phyloP scores from a whole-genome alignment of 2,113 vertebrate species.

The Gasterosteus aculeatus region DNA sequence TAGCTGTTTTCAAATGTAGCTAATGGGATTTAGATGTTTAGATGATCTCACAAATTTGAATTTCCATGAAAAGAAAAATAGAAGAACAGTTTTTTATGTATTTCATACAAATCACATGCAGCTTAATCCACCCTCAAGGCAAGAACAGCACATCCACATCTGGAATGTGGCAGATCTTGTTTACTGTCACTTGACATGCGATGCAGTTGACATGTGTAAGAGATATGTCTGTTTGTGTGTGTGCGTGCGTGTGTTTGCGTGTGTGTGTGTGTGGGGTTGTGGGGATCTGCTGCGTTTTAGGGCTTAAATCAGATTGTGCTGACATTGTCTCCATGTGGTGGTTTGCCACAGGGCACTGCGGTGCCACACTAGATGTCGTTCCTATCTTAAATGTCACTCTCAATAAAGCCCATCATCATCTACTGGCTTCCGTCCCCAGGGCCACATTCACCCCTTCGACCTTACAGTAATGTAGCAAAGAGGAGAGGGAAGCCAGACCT shows the following conservation, averaged over 20 bases:
- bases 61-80: neutral
- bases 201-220: slow-evolving; percentile 57
- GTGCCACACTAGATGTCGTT: slow-evolving; percentile 68
- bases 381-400: slow-evolving; percentile 77
- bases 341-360: slow-evolving; percentile 62
- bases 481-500: slow-evolving; percentile 53
- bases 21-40: neutral
- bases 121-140: slow-evolving; percentile 47
- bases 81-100: slow-evolving; percentile 15
- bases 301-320: slow-evolving; percentile 65
- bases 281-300: slow-evolving; percentile 43
- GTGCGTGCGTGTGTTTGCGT: neutral
- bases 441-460: slow-evolving; percentile 75
- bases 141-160: slow-evolving; percentile 57
- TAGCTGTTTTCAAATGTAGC: slow-evolving; percentile 15
- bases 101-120: slow-evolving; percentile 36
- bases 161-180: slow-evolving; percentile 69
- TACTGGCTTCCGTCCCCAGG: slow-evolving; percentile 50
- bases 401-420: slow-evolving; percentile 60
- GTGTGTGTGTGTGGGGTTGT: neutral
- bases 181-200: slow-evolving; percentile 59
- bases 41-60: neutral
- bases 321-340: slow-evolving; percentile 64
- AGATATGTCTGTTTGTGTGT: slow-evolving; percentile 29
- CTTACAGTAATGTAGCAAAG: slow-evolving; percentile 65